Evolutionary conservation across 2,113 vertebrate species (phyloP).

Genomic region (Sturnira hondurensis): DNA sequence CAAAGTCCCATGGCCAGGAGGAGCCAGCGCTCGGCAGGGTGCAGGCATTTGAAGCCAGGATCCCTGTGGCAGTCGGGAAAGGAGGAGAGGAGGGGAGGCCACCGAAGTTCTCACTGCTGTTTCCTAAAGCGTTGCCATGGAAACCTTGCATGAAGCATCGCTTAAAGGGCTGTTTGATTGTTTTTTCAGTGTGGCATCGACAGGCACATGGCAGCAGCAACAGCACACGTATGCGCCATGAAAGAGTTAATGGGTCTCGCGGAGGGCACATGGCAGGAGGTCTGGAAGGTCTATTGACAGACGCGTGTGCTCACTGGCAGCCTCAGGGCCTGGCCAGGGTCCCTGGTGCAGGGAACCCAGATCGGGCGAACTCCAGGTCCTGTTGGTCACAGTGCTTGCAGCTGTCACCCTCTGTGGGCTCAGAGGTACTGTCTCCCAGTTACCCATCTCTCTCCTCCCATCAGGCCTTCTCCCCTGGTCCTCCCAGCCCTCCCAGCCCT

Average conservation of each 20-base stretch:
- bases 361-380: neutral
- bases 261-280: neutral
- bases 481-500: too few species aligned
- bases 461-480: neutral
- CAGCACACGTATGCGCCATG: neutral
- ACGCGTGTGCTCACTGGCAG: neutral
- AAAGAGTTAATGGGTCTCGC: neutral
- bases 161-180: slow-evolving; percentile 69
- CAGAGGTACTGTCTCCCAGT: neutral
- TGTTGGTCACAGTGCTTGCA: fast-evolving
- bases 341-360: neutral
- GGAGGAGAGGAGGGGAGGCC: neutral
- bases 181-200: slow-evolving; percentile 35
- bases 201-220: neutral
- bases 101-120: slow-evolving; percentile 35
- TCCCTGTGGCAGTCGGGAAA: neutral
- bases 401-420: neutral
- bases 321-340: neutral
- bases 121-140: slow-evolving; percentile 74
- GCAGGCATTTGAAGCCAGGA: neutral
- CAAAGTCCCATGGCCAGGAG: neutral
- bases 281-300: neutral
- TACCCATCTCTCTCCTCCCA: neutral
- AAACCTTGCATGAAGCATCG: slow-evolving; percentile 67
- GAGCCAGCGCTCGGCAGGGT: neutral